phyloP scores from a whole-genome alignment of 2,113 vertebrate species.

The Nothoprocta perdicaria region DNA sequence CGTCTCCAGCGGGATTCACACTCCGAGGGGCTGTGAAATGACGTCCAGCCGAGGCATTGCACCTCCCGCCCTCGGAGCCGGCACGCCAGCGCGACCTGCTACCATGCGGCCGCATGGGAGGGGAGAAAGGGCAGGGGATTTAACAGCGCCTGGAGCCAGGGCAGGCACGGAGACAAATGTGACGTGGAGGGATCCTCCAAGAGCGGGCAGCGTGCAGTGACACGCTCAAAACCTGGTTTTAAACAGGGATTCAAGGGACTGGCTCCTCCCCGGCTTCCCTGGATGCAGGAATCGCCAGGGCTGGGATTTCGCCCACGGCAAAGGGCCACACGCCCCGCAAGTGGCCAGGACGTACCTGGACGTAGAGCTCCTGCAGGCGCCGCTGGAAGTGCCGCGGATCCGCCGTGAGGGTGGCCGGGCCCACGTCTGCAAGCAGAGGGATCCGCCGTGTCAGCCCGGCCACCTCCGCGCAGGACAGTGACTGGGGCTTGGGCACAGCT shows the following conservation, averaged over 20 bases:
- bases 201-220: neutral
- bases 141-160: neutral
- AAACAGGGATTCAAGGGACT: neutral
- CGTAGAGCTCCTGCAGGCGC: constrained; percentile 89
- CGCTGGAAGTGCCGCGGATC: constrained; percentile 89
- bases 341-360: constrained; percentile 82
- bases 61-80: no score
- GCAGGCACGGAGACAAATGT: neutral
- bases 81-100: neutral
- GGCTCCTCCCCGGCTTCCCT: no score
- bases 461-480: no score
- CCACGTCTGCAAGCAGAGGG: constrained; percentile 81
- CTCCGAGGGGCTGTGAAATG: neutral
- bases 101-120: neutral
- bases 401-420: constrained; percentile 88
- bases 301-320: neutral
- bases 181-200: neutral
- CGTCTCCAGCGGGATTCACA: neutral
- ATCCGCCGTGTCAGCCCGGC: neutral
- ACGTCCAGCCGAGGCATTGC: neutral
- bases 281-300: neutral
- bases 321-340: rapidly evolving
- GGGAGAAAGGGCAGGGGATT: neutral
- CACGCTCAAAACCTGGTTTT: neutral
- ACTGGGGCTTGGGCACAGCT: no score